A percentile compares a stretch with the other conserved stretches of the same genome.
phyloP scores from a whole-genome alignment of 2,888 invertebrate genomes.

The Acanthopleura granulata region DNA sequence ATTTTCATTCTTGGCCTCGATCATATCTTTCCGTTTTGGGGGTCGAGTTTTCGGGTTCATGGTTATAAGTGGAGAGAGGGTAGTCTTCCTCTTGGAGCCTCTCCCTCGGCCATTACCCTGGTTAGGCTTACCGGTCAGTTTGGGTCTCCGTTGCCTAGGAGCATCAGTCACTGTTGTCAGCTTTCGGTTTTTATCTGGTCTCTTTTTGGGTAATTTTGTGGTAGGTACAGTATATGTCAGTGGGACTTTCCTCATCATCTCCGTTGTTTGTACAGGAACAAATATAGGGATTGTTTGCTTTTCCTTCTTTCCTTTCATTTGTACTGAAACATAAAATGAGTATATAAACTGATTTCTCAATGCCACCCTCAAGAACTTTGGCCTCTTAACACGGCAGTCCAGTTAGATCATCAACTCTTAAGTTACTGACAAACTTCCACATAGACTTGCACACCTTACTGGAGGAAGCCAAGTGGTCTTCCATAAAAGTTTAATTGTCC shows the following conservation, averaged over 20 bases:
- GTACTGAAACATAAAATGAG: no score
- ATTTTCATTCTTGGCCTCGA: not conserved
- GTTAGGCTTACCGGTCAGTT: not conserved
- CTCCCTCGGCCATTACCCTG: not conserved
- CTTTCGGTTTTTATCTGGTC: not conserved
- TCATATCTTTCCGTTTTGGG: not conserved
- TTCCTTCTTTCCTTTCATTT: no score
- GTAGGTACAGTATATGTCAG: not conserved
- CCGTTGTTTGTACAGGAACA: not conserved
- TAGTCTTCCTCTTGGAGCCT: not conserved
- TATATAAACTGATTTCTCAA: no score
- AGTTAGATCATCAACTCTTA: no score
- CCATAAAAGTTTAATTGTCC: no score
- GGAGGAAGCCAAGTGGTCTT: no score
- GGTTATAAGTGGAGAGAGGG: not conserved
- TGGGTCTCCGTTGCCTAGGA: not conserved
- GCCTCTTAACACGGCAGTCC: no score
- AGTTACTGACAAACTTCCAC: no score
- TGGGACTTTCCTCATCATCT: not conserved
- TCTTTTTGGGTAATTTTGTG: not conserved
- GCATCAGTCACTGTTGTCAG: not conserved
- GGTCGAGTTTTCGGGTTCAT: not conserved
- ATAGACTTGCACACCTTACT: no score
- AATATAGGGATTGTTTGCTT: no score
- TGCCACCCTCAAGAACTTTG: no score